These are phyloP conservation scores for Gymnoscopelus microlampas DNA, from an alignment of 2,797 vertebrate species.

Conservation along the genomic window DNA sequence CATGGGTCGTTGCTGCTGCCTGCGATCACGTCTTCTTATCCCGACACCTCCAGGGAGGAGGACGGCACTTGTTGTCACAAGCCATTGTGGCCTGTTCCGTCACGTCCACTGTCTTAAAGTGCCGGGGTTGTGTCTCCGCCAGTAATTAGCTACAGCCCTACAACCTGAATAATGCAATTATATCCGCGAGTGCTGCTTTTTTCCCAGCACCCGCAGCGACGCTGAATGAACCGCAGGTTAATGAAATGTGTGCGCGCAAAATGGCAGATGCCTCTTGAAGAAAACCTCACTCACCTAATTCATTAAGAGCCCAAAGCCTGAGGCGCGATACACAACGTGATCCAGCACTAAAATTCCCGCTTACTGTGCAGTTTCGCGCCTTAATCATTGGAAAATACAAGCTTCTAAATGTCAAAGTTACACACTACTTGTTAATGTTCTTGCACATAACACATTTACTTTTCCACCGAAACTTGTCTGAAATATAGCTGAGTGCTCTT, in stretches of 20 bases:
- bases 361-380: conserved; percentile 52
- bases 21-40: conserved; percentile 43
- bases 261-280: conserved; percentile 56
- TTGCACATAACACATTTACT: conserved; percentile 49
- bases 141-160: conserved; percentile 77
- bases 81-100: conserved; percentile 71
- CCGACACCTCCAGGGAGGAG: conserved; percentile 52
- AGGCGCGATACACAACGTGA: conserved; percentile 45
- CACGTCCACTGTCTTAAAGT: conserved; percentile 71
- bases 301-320: conserved; percentile 55
- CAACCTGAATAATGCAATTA: conserved; percentile 74
- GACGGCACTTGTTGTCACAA: conserved; percentile 67
- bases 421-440: conserved; percentile 55
- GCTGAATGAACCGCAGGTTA: conserved; percentile 78
- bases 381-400: conserved; percentile 61
- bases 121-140: conserved; percentile 62
- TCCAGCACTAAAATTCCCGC: conserved; percentile 40
- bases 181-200: conserved; percentile 64
- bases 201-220: conserved; percentile 62
- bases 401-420: conserved; percentile 55
- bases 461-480: conserved; percentile 14
- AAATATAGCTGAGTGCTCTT: conserved; percentile 50
- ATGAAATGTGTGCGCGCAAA: conserved; percentile 72
- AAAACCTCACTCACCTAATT: conserved; percentile 65
- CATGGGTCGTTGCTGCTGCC: conserved; percentile 62